Evolutionary conservation across 2,888 invertebrate species (phyloP), one percentile per base, ranked within the genome.

Genomic region (Colostygia pectinataria): DNA sequence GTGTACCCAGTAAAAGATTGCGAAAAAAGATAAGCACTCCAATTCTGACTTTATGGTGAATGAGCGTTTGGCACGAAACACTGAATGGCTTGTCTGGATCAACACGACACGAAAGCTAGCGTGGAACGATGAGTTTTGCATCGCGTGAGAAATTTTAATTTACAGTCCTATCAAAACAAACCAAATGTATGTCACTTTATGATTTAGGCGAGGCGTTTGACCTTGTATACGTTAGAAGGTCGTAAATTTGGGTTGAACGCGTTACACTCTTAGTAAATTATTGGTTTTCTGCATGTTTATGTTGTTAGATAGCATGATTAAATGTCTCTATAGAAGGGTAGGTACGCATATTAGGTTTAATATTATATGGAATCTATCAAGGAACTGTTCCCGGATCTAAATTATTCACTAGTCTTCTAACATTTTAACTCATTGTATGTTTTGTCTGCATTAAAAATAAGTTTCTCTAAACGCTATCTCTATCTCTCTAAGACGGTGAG

Each of bases 21-120:
- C 39, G 28, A 48, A 39, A 42, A 38, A 51, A 50, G 38, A 52
- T 53, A 50, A 29, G 23, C 1, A 23, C n/a, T 43, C 37, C 41
- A 12, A 25, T 12, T 14, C 8, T n/a, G 32, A 14, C 23, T 31
- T 23, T 4, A 31, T 40, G 40, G 14, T 31, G 14, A 25, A 34
- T 28, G 44, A 36, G 5, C 2, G 18, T 23, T 54, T 39, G 55
- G 53, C 55, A 60, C 53, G 49, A 37, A 28, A 39, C 47, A 4
- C 18, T 23, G 48, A 43, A 38, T 49, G 27, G 20, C 44, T 38
- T 32, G 44, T 42, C 51, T 49, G 51, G 45, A 44, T 45, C 40
- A 48, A 47, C 36, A 47, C 29, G 15, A 36, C 40, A 39, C 42
- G 37, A 38, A 45, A 36, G 23, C 25, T 42, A 25, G 46, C 37